Base-by-base conservation (phyloP, 2,888 invertebrate genomes). In the Magallana nippona region DNA sequence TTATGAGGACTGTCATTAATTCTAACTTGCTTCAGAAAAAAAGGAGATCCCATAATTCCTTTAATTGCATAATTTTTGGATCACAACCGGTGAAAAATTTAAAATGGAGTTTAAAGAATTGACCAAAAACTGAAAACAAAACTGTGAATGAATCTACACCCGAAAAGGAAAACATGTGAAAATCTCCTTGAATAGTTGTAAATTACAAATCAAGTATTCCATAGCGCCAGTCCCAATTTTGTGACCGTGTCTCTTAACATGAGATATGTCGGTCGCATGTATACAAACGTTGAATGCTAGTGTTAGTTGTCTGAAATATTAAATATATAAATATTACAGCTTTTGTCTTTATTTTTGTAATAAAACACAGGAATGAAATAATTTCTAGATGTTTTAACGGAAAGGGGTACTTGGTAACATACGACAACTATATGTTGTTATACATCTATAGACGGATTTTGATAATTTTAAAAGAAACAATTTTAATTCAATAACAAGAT, bases 221-320 rank as follows among this genome's bases (percentile, higher is more conserved):
- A 71, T 71, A 32, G 32, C 71, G 32, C 32, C 71, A 71, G 71
- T 71, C 71, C 71, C 71, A 71, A 71, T 71, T 32, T 71, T 15
- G 71, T 71, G 27, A 71, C 71, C 71, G 32, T 13, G 32, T 71
- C 71, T 71, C 71, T 5, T 13, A 27, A 15, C 22, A 71, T 32
- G 71, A 71, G 71, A 71, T 63, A 11, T 71, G 32, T 71, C 15
- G 71, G 71, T 71, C 32, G 32, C 71, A 71, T 71, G 22, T 71
- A 32, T 71, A 71, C 71, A 71, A 71, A 71, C 17, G 71, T 71
- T 71, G 71, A 71, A 71, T 71, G 32, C 22, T 71, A 71, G 71
- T 71, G 71, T 71, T 71, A 71, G 71, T 71, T 71, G 71, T 71
- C 71, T 71, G 22, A 71, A 71, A 27, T 71, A 71, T 71, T 71